Percentiles rank a stretch among this genome's conserved stretches.
Evolutionary conservation across 2,797 vertebrate genomes (phyloP).

Genomic region (Pipistrellus pygmaeus): DNA sequence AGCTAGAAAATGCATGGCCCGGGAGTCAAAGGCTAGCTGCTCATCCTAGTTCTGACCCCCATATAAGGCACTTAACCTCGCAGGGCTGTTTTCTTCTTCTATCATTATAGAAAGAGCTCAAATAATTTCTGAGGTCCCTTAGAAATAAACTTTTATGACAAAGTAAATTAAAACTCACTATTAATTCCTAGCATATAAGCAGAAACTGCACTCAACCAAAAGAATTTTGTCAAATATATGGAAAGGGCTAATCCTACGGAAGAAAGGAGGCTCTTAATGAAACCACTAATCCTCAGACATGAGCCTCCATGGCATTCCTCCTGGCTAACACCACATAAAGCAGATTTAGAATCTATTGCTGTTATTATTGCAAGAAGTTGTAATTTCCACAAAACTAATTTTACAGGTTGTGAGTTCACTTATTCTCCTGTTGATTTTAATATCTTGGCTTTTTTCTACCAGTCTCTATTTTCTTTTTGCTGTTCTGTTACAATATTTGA

Average conservation of each 20-base stretch:
- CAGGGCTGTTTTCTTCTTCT: not conserved
- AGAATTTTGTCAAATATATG: conserved; percentile 6
- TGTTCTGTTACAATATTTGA: not conserved
- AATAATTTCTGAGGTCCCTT: conserved; percentile 30
- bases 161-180: conserved; percentile 41
- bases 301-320: not conserved
- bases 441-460: conserved; percentile 27
- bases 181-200: not conserved
- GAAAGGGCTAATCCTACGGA: not conserved
- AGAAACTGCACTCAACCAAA: not conserved
- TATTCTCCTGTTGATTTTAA: not conserved
- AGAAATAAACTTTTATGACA: conserved; percentile 41
- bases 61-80: not conserved
- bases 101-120: not conserved
- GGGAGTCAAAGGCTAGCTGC: not conserved
- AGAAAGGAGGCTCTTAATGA: conserved; percentile 9
- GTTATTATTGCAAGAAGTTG: conserved; percentile 40
- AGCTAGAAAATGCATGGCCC: not conserved
- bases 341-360: conserved; percentile 3
- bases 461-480: not conserved
- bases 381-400: conserved; percentile 42
- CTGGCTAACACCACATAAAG: not conserved
- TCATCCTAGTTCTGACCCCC: not conserved
- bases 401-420: not conserved
- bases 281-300: conserved; percentile 54